Base-by-base conservation (phyloP, 2,113 vertebrate genomes). In the Onychorhynchus coronatus region DNA sequence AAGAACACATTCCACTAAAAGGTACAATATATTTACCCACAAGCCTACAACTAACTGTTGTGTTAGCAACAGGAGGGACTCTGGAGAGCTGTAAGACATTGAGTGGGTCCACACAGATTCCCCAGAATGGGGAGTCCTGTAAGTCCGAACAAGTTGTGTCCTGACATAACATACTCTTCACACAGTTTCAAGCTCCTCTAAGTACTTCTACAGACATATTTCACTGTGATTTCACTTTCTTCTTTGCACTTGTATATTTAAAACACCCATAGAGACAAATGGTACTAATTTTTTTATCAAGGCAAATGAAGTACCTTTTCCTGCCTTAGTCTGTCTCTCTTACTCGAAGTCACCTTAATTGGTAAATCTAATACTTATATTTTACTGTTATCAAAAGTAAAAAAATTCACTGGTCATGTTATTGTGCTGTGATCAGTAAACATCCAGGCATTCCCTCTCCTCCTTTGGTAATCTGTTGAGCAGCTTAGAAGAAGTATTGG, bases 91-190 rank as follows among this genome's bases (percentile, higher is more conserved):
- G 8, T 3, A 81, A 72, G 22, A 65, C 27, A 76, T 9, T 0
- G 0, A 70, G 28, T 11, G 35, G 19, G 15, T 56, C 21, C 33
- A 66, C 31, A 58, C 0, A 56, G 28, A 66, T n/a, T 30, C 21
- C 41, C 46, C 50, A 28, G 70, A 71, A 67, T n/a, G 25, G 14
- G 46, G 42, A 71, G 25, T 47, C 49, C 50, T 62, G 3, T 7
- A 35, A 89, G 22, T 46, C 1, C 62, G 50, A 87, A 71, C 19
- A 49, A 28, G 25, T 20, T 71, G 42, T 67, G 18, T 15, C 44
- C 3, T 7, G 4, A 39, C 9, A 28, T 7, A 70, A 49, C 11
- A 18, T 7, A 47, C 14, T 80, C 37, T 37, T 76, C 37, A 24
- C 8, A n/a, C 8, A 58, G 55, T 55, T 89, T 91, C 72, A 83